These are phyloP conservation scores for Albula glossodonta DNA, from an alignment of 2,113 vertebrate species.

Conservation along the genomic window DNA sequence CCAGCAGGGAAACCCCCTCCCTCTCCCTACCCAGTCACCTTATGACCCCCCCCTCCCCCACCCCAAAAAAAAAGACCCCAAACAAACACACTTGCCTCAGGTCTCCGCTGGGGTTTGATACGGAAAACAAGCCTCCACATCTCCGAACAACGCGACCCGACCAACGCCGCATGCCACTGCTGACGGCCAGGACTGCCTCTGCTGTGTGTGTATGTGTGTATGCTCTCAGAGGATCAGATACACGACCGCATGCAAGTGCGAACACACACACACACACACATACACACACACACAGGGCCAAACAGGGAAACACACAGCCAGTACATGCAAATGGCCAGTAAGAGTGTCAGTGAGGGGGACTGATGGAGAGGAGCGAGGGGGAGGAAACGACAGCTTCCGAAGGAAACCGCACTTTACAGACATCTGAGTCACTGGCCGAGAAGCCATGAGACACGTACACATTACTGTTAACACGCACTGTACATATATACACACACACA, in stretches of 20 bases:
- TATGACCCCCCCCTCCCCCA: neutral
- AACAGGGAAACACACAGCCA: neutral
- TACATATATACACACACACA: neutral
- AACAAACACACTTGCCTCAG: conserved; percentile 61
- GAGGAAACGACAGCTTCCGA: neutral
- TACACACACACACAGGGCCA: neutral
- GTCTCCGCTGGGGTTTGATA: conserved; percentile 53
- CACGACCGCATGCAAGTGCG: neutral
- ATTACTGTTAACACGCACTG: no score
- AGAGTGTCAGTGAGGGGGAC: no score
- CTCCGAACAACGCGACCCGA: conserved; percentile 32
- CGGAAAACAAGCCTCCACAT: conserved; percentile 67
- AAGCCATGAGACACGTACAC: neutral
- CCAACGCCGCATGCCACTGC: neutral
- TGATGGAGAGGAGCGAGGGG: neutral
- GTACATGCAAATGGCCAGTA: neutral
- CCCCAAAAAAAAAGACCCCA: neutral
- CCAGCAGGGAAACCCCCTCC: neutral
- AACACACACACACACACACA: neutral
- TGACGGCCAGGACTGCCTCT: no score
- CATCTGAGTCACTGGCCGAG: neutral
- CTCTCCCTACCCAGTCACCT: neutral
- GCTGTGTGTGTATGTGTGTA: neutral
- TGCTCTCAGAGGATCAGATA: neutral
- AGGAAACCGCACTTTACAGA: conserved; percentile 23